These are phyloP conservation scores for Dunckerocampus dactyliophorus DNA, from an alignment of 2,113 vertebrate species.

Conservation along the genomic window DNA sequence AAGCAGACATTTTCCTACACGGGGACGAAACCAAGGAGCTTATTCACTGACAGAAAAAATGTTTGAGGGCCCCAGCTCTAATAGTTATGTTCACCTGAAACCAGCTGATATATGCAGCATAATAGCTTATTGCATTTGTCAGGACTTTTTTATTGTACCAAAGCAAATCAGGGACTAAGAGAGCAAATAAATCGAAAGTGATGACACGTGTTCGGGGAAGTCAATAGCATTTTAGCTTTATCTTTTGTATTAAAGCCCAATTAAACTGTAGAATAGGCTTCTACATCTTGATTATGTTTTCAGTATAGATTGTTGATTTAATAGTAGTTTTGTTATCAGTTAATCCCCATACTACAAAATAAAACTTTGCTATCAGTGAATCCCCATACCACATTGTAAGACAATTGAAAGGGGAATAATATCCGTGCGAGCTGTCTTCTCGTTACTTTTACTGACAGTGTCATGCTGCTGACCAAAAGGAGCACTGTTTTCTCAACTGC, in stretches of 20 bases:
- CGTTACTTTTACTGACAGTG: constrained; percentile 12
- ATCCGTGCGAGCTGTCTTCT: not conserved
- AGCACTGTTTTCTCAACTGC: constrained; percentile 38
- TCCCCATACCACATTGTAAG: no score
- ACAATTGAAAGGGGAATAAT: constrained; percentile 17
- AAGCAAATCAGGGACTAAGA: constrained; percentile 2
- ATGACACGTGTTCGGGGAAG: not conserved
- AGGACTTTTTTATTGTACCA: constrained; percentile 11
- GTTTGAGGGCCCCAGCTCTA: constrained; percentile 19
- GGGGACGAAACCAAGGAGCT: constrained; percentile 27
- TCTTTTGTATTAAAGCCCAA: constrained; percentile 6
- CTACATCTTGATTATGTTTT: not conserved
- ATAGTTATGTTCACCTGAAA: constrained; percentile 20
- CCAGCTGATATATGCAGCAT: constrained; percentile 28
- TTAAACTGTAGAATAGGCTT: constrained; percentile 6
- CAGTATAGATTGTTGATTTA: not conserved
- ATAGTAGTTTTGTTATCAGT: constrained; percentile 9
- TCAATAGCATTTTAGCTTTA: constrained; percentile 1
- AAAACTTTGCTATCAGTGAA: no score
- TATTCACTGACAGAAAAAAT: constrained; percentile 37
- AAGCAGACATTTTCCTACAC: constrained; percentile 43
- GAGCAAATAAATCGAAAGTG: constrained; percentile 16
- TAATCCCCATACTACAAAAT: constrained; percentile 21
- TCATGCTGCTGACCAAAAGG: constrained; percentile 27
- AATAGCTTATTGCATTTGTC: constrained; percentile 25